phyloP scores from a whole-genome alignment of 2,113 vertebrate genomes.

The Natator depressus region DNA sequence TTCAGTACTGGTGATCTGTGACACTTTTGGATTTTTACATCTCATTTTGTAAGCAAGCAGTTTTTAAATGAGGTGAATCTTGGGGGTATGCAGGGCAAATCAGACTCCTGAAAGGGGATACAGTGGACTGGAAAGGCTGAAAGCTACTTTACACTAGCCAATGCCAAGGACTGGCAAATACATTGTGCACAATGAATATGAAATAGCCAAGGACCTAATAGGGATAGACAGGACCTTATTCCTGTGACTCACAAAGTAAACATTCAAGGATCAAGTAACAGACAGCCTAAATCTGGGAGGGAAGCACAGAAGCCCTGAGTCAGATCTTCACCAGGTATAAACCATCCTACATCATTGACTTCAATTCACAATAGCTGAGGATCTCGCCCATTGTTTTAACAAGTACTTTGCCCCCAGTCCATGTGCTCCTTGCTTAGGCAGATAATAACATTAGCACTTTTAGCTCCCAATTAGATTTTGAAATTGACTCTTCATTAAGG shows the following conservation, averaged over 20 bases:
- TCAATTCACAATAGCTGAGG: not conserved
- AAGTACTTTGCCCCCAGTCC: not conserved
- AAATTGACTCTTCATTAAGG: conserved; percentile 48
- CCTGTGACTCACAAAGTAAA: not conserved
- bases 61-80: not conserved
- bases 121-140: not conserved
- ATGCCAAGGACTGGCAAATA: not conserved
- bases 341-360: not conserved
- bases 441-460: not conserved
- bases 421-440: not conserved
- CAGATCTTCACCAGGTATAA: not conserved
- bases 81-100: not conserved
- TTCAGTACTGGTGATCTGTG: not conserved
- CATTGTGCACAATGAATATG: not conserved
- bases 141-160: not conserved
- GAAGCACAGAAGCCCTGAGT: fast-evolving
- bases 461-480: conserved; percentile 34
- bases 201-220: not conserved
- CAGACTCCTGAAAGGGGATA: not conserved
- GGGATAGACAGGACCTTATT: fast-evolving
- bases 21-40: not conserved
- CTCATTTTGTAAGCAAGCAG: not conserved
- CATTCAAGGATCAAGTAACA: not conserved
- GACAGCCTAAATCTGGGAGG: not conserved
- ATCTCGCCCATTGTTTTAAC: not conserved